Base-by-base conservation (phyloP, 2,113 vertebrate genomes). In the pig (Sus scrofa) region DNA sequence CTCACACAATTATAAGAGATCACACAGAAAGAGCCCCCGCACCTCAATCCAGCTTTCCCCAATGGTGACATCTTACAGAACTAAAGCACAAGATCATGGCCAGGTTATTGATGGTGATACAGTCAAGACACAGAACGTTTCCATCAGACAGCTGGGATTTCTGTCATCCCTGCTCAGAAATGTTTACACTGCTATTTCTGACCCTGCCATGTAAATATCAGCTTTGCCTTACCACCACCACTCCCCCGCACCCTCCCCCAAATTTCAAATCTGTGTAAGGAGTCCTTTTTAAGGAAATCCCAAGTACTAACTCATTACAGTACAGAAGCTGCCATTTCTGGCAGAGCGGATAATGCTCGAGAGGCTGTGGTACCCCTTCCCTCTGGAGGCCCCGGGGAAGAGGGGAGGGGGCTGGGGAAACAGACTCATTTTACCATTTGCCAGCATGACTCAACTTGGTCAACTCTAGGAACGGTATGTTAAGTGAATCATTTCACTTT, bases 401-500 rank as follows among this genome's bases (percentile, higher is more conserved):
- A 71, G 50, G 18, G 68, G 8, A 74, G 27, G 18, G 4, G 39
- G 7, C 34, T 82, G 7, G 2, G 52, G 14, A 32, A 24, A 44
- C 24, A 74, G 62, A 37, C 44, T 94, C 75, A 39, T 65, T 88
- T 15, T 73, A 24, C 63, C n/a, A 58, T 82, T 86, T 34, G 79
- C 65, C 63, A 52, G 18, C 52, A 93, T 18, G 32, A 86, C 22
- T 71, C 73, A 56, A 27, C 73, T 71, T 37, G 39, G n/a, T 68
- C 78, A 82, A 92, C 54, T 56, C 44, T 24, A 84, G 54, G 86
- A 90, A 89, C 90, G 37, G 70, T 85, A 94, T 75, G 84, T 16
- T 73, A 91, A 62, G 50, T 27, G 24, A 84, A 52, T 27, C 27
- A 62, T 62, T 39, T 73, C 44, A 77, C 70, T 90, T 91, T 82